A percentile compares a stretch with the other conserved stretches of the same genome.
Conservation (phyloP, 2,797 vertebrate species). For the Labroides dimidiatus region DNA sequence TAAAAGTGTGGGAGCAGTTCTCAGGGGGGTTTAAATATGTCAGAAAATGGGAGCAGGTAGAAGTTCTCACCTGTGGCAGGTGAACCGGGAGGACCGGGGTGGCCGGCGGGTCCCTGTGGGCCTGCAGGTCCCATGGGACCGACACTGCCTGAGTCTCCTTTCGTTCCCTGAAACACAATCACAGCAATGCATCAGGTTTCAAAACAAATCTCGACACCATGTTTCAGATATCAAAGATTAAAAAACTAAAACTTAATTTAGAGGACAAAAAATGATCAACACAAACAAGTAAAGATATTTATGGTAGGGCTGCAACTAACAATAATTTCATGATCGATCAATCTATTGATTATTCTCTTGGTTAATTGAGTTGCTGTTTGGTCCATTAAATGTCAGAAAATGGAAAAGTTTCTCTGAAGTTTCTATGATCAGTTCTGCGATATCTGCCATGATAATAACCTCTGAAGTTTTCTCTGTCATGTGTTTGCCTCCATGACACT, state of each 20-base stretch:
- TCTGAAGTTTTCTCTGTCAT: no score
- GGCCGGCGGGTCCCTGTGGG: conserved; percentile 90
- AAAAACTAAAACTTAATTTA: background rate
- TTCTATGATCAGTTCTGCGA: no score
- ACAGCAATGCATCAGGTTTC: conserved; percentile 11
- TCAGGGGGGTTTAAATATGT: background rate
- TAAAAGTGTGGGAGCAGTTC: background rate
- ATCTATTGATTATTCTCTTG: no score
- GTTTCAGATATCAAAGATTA: conserved; percentile 2
- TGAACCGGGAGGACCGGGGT: conserved; percentile 90
- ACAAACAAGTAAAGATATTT: no score
- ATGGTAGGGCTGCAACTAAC: no score
- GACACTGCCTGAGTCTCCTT: conserved; percentile 87
- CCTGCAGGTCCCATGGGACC: conserved; percentile 91
- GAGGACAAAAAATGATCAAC: no score
- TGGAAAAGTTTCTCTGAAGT: no score
- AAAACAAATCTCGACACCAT: background rate
- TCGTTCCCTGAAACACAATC: conserved; percentile 86
- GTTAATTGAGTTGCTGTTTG: no score
- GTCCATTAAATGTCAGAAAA: no score
- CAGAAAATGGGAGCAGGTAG: background rate
- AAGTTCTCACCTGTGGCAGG: conserved; percentile 85
- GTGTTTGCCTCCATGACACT: no score
- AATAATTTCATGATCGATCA: no score
- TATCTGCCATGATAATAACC: no score